Base-by-base conservation (phyloP, 2,113 vertebrate species). In the Ciconia maguari region DNA sequence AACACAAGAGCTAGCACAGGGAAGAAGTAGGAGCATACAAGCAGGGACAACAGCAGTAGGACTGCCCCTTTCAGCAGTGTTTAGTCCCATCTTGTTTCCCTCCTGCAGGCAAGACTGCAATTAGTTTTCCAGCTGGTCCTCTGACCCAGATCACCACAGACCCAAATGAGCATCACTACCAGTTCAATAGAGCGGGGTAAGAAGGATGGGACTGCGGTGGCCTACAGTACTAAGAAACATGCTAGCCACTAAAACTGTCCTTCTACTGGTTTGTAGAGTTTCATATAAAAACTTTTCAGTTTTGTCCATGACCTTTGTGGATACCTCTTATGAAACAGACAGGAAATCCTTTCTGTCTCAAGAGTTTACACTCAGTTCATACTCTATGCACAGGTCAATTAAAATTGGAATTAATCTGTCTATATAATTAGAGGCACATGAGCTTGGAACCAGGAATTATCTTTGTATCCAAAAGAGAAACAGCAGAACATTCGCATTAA, bases 391-490 rank as follows among this genome's bases (percentile, higher is more conserved):
- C 13, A 93, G 21, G 34, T 83, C 75, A 92, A 79, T 93, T 87
- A 95, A 91, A 96, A 91, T 6, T 75, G 6, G 83, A 85, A 90
- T 65, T 84, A 34, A 82, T 83, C 44, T 76, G 15, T 61, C 83
- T 76, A 7, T 38, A 19, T 89, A 89, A 91, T 70, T 78, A 90
- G 26, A 95, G 42, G 52, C 72, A 87, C 29, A 76, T 44, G 21
- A 95, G 65, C 74, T 27, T 94, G 61, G 74, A 95, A 93, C 24
- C 27, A 91, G 65, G 16, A 93, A 38, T 69, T 82, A 68, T 34
- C 49, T 91, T 96, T 44, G 32, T 49, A 91, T 82, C 69, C 92
- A 82, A 71, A 83, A 71, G 30, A 90, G 48, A 93, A 91, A 93
- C 27, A 72, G 72, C 41, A 92, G 75, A 72, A 32, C 30, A 77